A percentile compares a stretch with the other conserved stretches of the same genome.
Evolutionary conservation across 37 sponge, comb jelly and placozoan species (phyloP).

Genomic region (Cliona cf. orientalis): DNA sequence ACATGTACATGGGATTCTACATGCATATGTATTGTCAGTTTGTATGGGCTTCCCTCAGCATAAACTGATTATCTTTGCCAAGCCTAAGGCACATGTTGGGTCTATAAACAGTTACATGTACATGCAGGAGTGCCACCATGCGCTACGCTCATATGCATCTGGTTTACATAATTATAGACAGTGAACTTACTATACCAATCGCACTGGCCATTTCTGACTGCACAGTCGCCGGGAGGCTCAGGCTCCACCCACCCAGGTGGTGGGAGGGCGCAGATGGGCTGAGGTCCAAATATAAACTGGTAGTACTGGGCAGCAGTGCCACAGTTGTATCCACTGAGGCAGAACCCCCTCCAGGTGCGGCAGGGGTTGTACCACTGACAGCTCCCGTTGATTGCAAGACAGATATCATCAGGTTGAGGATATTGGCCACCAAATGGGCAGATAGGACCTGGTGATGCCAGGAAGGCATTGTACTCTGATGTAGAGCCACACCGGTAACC

Average conservation of each 20-base stretch:
- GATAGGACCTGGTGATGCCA: not conserved
- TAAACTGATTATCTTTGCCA: too few species aligned
- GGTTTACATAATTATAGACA: not conserved
- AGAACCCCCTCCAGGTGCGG: slow-evolving; percentile 14
- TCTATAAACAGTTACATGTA: too few species aligned
- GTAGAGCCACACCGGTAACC: slow-evolving; percentile 10
- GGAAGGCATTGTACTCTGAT: not conserved
- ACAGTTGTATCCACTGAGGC: slow-evolving; percentile 10
- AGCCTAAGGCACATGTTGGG: too few species aligned
- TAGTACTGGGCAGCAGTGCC: slow-evolving; percentile 9
- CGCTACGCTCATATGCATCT: not conserved
- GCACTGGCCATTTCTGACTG: slow-evolving; percentile 3
- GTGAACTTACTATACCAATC: slow-evolving; percentile 22
- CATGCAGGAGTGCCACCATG: too few species aligned
- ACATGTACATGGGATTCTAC: too few species aligned
- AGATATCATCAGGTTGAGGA: slow-evolving; percentile 14
- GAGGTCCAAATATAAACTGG: slow-evolving; percentile 22
- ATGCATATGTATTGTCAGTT: too few species aligned
- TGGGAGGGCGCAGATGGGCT: slow-evolving; percentile 6
- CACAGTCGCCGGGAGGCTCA: slow-evolving; percentile 15
- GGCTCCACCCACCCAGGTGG: slow-evolving; percentile 4
- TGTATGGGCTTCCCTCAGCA: too few species aligned
- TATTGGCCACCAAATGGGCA: too few species aligned
- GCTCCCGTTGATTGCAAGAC: slow-evolving; percentile 2
- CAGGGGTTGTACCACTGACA: slow-evolving; percentile 53